Conservation (phyloP, 1,140 invertebrate genomes). For the Harlomillsia oculata region DNA sequence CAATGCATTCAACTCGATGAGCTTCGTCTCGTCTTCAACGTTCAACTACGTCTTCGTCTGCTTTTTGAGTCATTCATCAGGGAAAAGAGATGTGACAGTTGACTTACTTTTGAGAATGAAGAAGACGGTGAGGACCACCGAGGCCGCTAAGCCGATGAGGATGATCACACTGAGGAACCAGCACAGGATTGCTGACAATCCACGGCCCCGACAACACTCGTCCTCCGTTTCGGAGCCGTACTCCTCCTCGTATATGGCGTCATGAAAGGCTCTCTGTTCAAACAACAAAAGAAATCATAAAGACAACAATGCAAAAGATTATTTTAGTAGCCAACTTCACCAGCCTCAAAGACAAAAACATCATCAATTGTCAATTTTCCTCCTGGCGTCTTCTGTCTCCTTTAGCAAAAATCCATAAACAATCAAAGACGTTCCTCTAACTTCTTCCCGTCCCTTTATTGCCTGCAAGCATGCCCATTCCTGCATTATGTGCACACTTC, state of each 20-base stretch:
- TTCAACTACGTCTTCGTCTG: neutral
- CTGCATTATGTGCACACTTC: too few species aligned
- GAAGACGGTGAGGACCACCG: slow-evolving; percentile 35
- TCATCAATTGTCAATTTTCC: too few species aligned
- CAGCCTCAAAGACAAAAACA: too few species aligned
- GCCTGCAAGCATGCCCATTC: too few species aligned
- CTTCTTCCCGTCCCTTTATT: too few species aligned
- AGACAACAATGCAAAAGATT: too few species aligned
- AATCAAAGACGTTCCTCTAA: too few species aligned
- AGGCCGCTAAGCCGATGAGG: slow-evolving; percentile 32
- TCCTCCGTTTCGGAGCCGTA: slow-evolving; percentile 30
- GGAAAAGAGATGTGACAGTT: slow-evolving; percentile 1
- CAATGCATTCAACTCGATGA: neutral
- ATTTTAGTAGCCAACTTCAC: too few species aligned
- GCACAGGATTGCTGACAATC: slow-evolving; percentile 31
- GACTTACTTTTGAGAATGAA: slow-evolving; percentile 35
- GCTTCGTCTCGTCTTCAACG: neutral
- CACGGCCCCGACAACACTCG: slow-evolving; percentile 29
- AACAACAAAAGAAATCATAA: too few species aligned
- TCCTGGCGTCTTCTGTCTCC: too few species aligned
- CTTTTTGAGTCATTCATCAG: neutral
- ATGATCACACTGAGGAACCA: slow-evolving; percentile 35
- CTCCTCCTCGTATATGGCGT: slow-evolving; percentile 35
- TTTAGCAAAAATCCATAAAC: too few species aligned
- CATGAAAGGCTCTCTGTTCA: slow-evolving; percentile 31